Conservation (phyloP, 1,140 invertebrate genomes). For the Drosophila erecta region DNA sequence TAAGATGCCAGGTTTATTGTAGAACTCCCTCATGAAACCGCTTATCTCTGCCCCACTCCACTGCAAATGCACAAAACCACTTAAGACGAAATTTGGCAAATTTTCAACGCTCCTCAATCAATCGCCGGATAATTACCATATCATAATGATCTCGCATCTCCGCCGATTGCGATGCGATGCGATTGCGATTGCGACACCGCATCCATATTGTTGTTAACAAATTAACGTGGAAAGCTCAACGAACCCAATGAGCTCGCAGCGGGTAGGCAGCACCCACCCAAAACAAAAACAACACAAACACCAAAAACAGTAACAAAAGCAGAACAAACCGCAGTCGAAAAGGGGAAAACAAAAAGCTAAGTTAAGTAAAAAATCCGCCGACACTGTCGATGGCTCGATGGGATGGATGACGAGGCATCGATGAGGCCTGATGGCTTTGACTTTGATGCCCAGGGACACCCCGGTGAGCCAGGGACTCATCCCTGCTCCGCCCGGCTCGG, state of each 20-base stretch:
- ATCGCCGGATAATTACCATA: conserved; percentile 65
- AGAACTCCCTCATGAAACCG: no score
- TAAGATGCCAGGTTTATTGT: no score
- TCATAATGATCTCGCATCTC: conserved; percentile 58
- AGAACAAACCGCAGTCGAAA: conserved; percentile 21
- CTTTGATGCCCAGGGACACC: conserved; percentile 78
- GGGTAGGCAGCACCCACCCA: conserved; percentile 68
- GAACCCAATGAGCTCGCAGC: conserved; percentile 66
- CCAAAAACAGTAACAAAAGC: conserved; percentile 9
- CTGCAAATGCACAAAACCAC: conserved; percentile 9
- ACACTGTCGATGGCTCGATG: conserved; percentile 63
- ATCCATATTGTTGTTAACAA: conserved; percentile 73
- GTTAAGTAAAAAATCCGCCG: conserved; percentile 37
- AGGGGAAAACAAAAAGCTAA: conserved; percentile 8
- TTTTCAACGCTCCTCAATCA: conserved; percentile 61
- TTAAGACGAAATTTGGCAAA: conserved; percentile 66
- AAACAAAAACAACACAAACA: conserved; percentile 43
- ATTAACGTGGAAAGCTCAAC: conserved; percentile 83
- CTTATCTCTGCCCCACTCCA: conserved; percentile 1
- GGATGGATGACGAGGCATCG: conserved; percentile 65
- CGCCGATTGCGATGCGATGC: conserved; percentile 47
- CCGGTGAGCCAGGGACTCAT: conserved; percentile 53
- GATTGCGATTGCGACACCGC: conserved; percentile 23
- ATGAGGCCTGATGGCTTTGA: conserved; percentile 56
- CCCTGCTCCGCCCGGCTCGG: conserved; percentile 9